Percentiles rank a stretch among this genome's conserved stretches.
Conservation (phyloP, 2,888 invertebrate species). For the Priocnemis perturbator region DNA sequence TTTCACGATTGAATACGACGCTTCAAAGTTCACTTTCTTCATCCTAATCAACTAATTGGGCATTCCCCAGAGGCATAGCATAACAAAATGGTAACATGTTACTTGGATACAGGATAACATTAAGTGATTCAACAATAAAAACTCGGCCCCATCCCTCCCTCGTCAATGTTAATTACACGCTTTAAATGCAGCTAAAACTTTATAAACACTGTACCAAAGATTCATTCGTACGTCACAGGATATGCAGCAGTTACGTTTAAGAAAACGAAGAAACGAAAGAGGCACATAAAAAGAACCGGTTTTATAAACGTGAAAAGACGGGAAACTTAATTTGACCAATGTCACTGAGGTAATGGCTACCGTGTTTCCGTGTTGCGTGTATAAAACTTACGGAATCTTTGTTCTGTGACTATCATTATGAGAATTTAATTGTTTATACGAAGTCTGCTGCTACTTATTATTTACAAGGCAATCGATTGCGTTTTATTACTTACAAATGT, state of each 20-base stretch:
- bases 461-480: slow-evolving; percentile 60
- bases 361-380: too few species aligned
- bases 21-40: neutral
- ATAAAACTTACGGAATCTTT: too few species aligned
- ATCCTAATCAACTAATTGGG: neutral
- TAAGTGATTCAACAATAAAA: slow-evolving; percentile 40
- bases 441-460: slow-evolving; percentile 57
- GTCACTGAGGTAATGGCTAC: slow-evolving; percentile 24
- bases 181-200: slow-evolving; percentile 48
- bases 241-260: slow-evolving; percentile 21
- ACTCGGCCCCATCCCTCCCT: slow-evolving; percentile 42
- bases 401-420: slow-evolving; percentile 24
- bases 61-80: neutral
- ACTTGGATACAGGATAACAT: neutral
- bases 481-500: slow-evolving; percentile 56
- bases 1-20: neutral
- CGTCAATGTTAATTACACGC: slow-evolving; percentile 44
- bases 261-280: too few species aligned
- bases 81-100: neutral
- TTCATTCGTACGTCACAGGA: slow-evolving; percentile 21
- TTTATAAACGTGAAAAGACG: slow-evolving; percentile 24
- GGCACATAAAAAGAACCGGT: slow-evolving; percentile 17
- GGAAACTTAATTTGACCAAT: slow-evolving; percentile 25
- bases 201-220: slow-evolving; percentile 44
- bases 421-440: slow-evolving; percentile 43